Percentiles rank a stretch among this genome's conserved stretches.
phyloP scores from a whole-genome alignment of 2,888 invertebrate species.

The Melinaea marsaeus region DNA sequence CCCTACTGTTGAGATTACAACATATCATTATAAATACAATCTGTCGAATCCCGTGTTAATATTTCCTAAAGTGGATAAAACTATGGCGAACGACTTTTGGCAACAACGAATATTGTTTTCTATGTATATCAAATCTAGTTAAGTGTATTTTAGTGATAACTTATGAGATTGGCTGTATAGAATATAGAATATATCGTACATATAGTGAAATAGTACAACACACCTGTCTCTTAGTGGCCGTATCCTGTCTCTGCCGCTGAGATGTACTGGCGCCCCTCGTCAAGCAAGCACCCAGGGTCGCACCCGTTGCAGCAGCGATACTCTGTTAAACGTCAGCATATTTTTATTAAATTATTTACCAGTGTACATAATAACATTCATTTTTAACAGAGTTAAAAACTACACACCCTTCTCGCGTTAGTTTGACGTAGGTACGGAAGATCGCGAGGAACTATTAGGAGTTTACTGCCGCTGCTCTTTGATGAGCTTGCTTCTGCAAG shows the following conservation, averaged over 20 bases:
- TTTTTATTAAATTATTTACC: background rate
- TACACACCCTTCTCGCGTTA: constrained; percentile 72
- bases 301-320: constrained; percentile 76
- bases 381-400: background rate
- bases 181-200: too few species aligned
- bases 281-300: constrained; percentile 77
- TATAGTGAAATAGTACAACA: constrained; percentile 7
- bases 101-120: too few species aligned
- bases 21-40: too few species aligned
- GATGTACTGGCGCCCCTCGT: constrained; percentile 76
- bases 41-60: too few species aligned
- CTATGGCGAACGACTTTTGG: too few species aligned
- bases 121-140: too few species aligned
- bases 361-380: constrained; percentile 1
- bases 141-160: too few species aligned
- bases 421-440: constrained; percentile 74
- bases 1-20: too few species aligned
- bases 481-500: constrained; percentile 64
- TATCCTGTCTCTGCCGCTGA: constrained; percentile 77
- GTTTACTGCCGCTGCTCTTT: constrained; percentile 62
- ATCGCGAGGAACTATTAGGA: constrained; percentile 70
- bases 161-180: too few species aligned
- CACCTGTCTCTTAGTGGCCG: constrained; percentile 72
- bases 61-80: too few species aligned
- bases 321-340: constrained; percentile 50